phyloP scores from a whole-genome alignment of 2,888 invertebrate species.

The Cyclophora punctaria region DNA sequence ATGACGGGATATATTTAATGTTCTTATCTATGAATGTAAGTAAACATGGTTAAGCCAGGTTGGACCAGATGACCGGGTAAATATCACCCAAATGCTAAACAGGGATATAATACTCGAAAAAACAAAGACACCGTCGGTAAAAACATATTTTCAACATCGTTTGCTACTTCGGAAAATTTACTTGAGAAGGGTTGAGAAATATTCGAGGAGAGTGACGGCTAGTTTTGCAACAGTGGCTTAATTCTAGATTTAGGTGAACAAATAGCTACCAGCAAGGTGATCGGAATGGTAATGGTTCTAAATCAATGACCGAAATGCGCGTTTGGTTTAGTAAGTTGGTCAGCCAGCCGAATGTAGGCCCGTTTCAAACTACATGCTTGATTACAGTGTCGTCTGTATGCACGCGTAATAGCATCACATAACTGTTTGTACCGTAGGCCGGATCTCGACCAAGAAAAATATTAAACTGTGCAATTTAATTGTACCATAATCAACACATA shows the following conservation, averaged over 20 bases:
- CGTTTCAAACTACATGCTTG: constrained; percentile 28
- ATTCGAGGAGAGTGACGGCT: constrained; percentile 4
- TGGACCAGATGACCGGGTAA: too few species aligned
- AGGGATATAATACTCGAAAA: too few species aligned
- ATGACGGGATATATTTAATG: too few species aligned
- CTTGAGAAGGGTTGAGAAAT: constrained; percentile 3
- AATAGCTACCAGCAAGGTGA: constrained; percentile 27
- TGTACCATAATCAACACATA: too few species aligned
- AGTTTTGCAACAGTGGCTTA: constrained; percentile 33
- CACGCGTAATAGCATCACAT: constrained; percentile 19
- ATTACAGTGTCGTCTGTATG: constrained; percentile 45
- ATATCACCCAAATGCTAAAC: too few species aligned
- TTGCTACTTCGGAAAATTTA: too few species aligned
- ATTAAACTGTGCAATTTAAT: too few species aligned
- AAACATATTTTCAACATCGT: too few species aligned
- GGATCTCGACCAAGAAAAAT: too few species aligned
- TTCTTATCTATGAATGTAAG: too few species aligned
- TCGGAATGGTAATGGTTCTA: constrained; percentile 56
- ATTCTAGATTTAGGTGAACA: constrained; percentile 38
- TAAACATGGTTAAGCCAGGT: too few species aligned
- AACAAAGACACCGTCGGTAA: too few species aligned
- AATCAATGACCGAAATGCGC: constrained; percentile 43
- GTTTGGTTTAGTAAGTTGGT: constrained; percentile 55
- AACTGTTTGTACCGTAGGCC: constrained; percentile 11
- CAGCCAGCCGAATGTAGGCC: constrained; percentile 45